Evolutionary conservation across 2,888 invertebrate genomes (phyloP), one percentile per base, ranked within the genome.

Genomic region (Therioaphis trifolii): DNA sequence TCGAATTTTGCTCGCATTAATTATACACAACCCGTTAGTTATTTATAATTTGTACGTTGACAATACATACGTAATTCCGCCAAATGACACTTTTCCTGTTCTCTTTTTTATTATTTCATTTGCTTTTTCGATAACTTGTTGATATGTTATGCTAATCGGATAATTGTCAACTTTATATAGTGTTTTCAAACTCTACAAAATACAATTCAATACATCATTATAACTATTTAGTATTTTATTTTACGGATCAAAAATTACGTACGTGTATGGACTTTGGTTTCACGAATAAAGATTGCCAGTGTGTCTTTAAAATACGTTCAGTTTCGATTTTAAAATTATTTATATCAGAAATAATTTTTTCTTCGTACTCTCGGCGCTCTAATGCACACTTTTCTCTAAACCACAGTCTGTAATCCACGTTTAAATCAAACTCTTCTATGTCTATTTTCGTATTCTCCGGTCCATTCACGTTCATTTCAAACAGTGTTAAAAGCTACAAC

Each of bases 341-440:
- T 40, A 82, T 52, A n/a, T 52, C 40, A 18, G 12, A 15, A n/a
- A 63, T 24, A 5, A 82, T 35, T 72, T 82, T 82, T 12, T 12
- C 11, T 82, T 82, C 49, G 18, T 82, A 82, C 18, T 63, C 35
- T 11, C 52, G 18, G 63, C 82, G 72, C 63, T 82, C 66, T 9
- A 74, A 40, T 52, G 63, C 35, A 63, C 72, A 74, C 29, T 82
- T 61, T 82, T 82, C 82, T 40, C 46, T 46, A n/a, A 74, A 74
- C 24, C 14, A 21, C 9, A 24, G 46, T 66, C 74, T 82, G 14
- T 74, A 52, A 24, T 82, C 82, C 14, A 72, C 52, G 21, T 82
- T 74, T 52, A 82, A 74, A 82, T 82, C 74, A n/a, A 82, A 82
- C 74, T 82, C 74, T n/a, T 74, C 82, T 40, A 82, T 74, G 35